Evolutionary conservation across 2,797 vertebrate species (phyloP), one percentile per base, ranked within the genome.

Genomic region (Helostoma temminkii): DNA sequence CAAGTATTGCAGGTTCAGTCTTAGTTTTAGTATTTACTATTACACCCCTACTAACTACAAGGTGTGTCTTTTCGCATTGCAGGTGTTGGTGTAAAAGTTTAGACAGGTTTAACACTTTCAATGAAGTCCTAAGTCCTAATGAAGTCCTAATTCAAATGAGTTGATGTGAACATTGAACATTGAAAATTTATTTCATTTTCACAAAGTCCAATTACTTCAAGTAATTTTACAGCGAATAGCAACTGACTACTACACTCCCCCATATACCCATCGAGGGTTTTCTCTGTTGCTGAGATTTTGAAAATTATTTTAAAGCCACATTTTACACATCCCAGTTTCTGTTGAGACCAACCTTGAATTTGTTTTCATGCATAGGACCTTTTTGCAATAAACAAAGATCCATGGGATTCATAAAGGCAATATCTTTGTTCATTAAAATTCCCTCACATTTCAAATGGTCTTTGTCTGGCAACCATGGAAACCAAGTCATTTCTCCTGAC

Each of bases 381-480:
- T 45, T 78, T 36, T 54, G 46, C 52, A 45, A 39, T 71, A 64
- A 55, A 78, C 48, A 75, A 70, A 70, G 28, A 78, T 43, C 52
- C 30, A 21, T 15, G 1, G 26, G 45, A 58, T 76, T 65, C 39
- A 67, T 70, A 74, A 83, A 79, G 14, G 26, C 54, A 54, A 62
- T 21, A 67, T 76, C 64, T 75, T 53, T 78, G 39, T 74, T 74
- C 48, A 67, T 64, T 79, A 37, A 80, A 64, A 70, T 62, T 66
- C 56, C 37, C n/a, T 71, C 58, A 61, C 66, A 74, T 81, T 70
- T 83, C 66, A 54, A 64, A 79, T 42, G 50, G 53, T 79, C 85
- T 88, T 82, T 84, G 57, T 87, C 59, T 72, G 14, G 89, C 71
- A 86, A 75, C 89, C 90, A 91, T 91, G 85, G 88, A 79, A 90